A percentile compares a stretch with the other conserved stretches of the same genome.
These are phyloP conservation scores for Calcarius lapponicus DNA, from an alignment of 2,797 vertebrate genomes.

Conservation along the genomic window DNA sequence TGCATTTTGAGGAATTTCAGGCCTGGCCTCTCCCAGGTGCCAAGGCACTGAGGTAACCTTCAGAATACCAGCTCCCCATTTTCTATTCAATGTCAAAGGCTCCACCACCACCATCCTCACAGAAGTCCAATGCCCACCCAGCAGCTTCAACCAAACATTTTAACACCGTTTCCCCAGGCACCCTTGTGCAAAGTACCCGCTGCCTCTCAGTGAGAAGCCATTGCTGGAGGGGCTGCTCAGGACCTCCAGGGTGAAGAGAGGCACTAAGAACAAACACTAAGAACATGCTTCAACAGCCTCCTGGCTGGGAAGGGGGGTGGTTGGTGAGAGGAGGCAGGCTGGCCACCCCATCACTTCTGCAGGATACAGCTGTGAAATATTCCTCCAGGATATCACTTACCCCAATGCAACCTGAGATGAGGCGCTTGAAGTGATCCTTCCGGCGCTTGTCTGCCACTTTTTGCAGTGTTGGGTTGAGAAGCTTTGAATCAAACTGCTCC, in stretches of 20 bases:
- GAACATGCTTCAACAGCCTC: neutral
- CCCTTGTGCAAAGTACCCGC: neutral
- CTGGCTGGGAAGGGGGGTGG: neutral
- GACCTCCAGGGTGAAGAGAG: neutral
- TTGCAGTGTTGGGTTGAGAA: constrained; percentile 83
- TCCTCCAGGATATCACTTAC: constrained; percentile 73
- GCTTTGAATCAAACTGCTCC: constrained; percentile 89
- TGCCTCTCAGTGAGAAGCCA: neutral
- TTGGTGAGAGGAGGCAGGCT: neutral
- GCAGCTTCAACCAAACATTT: neutral
- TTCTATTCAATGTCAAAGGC: neutral
- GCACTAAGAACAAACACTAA: neutral
- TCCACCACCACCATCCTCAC: neutral
- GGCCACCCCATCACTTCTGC: neutral
- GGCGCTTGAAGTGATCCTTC: constrained; percentile 94
- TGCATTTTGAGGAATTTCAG: neutral
- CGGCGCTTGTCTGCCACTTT: constrained; percentile 89
- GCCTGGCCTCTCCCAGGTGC: neutral
- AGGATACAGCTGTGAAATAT: neutral
- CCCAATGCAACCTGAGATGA: constrained; percentile 92
- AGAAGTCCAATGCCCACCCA: neutral
- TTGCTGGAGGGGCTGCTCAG: neutral
- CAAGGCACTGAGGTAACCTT: neutral
- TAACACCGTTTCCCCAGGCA: accelerated
- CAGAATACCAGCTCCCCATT: neutral